Evolutionary conservation across 2,888 invertebrate species (phyloP).

Genomic region (Dynastes hyllus): DNA sequence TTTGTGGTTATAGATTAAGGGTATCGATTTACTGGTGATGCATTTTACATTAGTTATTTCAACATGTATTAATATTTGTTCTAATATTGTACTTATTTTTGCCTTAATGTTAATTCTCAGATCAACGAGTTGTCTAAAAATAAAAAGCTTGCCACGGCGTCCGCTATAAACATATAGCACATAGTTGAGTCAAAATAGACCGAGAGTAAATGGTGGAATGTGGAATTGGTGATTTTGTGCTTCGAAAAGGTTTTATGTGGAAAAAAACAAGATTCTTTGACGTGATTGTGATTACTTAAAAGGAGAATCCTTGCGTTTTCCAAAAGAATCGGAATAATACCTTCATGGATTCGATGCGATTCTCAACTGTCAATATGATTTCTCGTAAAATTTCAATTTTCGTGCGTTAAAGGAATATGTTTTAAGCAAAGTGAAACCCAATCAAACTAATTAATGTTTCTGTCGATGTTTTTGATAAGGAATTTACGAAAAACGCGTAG

Average conservation of each 20-base stretch:
- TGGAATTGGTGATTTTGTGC: slow-evolving; percentile 58
- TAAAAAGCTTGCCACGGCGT: slow-evolving; percentile 67
- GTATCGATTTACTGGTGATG: no score
- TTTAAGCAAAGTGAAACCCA: slow-evolving; percentile 1
- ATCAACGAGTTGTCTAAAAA: slow-evolving; percentile 67
- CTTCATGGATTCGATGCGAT: not conserved
- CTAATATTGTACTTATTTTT: slow-evolving; percentile 20
- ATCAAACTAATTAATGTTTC: not conserved
- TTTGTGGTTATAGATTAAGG: not conserved
- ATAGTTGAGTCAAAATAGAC: slow-evolving; percentile 66
- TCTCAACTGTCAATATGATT: slow-evolving; percentile 22
- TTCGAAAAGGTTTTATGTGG: slow-evolving; percentile 34
- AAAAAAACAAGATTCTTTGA: slow-evolving; percentile 26
- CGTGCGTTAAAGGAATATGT: not conserved
- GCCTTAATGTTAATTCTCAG: slow-evolving; percentile 49
- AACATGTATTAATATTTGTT: slow-evolving; percentile 14
- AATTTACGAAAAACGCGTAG: not conserved
- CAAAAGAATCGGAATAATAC: not conserved
- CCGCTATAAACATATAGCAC: slow-evolving; percentile 67
- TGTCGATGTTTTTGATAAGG: not conserved
- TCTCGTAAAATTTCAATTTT: not conserved
- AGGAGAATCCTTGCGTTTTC: not conserved
- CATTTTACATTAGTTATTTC: slow-evolving; percentile 13
- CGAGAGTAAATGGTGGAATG: slow-evolving; percentile 62
- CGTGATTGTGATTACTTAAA: not conserved